Base-by-base conservation (phyloP, 1,140 invertebrate species). In the Chrysopa pallens region DNA sequence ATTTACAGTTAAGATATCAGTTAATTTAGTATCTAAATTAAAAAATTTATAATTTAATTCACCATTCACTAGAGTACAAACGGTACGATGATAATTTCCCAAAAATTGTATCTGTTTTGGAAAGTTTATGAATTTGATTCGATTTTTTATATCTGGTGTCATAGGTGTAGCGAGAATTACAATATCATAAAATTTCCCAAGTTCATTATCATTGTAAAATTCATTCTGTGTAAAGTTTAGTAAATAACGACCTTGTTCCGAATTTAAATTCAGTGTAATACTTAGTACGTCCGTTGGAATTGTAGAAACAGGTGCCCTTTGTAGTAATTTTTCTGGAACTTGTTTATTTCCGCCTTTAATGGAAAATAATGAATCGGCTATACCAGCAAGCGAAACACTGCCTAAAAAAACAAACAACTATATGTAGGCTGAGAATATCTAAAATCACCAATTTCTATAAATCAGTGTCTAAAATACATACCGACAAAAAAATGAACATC, bases 291-390 rank as follows among this genome's bases (percentile, higher is more conserved):
- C 8, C 4, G 3, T 12, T 11, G 8, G 8, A 11, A 33, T 33
- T 13, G 42, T 39, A 40, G 11, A 44, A 42, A 36, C 44, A 40
- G 41, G 17, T 0, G 67, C 61, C 31, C 52, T 50, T 43, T 63
- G 48, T 6, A 70, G 33, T 4, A 74, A 52, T 29, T 56, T 56
- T 49, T 62, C 53, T 4, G 63, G 56, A 46, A 80, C 62, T 49
- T 58, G 43, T 52, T 70, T 70, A 49, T 82, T 80, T 42, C 78
- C 78, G 39, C 69, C 70, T 50, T 70, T 60, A 9, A 80, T 64
- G 11, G 70, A 58, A 73, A 73, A 80, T 12, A 80, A 53, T 6
- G 62, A 57, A 29, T 53, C 51, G 39, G 60, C 62, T 4, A 66
- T 62, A 15, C 71, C 76, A 46, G 74, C 72, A 42, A 76, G 43